Conservation (phyloP, 2,797 vertebrate species). For the Pangasius mekongensis region DNA sequence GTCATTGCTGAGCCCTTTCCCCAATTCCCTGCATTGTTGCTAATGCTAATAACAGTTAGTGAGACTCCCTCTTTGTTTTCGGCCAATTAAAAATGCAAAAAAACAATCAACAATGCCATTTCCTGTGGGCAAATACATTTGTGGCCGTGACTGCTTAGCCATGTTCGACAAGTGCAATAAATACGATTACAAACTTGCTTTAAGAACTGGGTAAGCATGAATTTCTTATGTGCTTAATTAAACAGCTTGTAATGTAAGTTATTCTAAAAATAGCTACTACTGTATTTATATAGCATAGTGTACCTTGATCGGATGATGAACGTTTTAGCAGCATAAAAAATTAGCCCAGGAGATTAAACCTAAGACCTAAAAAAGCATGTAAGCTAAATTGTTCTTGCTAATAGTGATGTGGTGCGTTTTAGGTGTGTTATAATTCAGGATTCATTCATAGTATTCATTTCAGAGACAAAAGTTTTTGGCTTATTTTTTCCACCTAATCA, state of each 20-base stretch:
- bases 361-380: slow-evolving; percentile 33
- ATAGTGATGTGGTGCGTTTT: not conserved
- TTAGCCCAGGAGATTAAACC: slow-evolving; percentile 29
- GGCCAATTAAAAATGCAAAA: slow-evolving; percentile 6
- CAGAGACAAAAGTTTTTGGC: slow-evolving; percentile 10
- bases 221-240: not conserved
- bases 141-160: not conserved
- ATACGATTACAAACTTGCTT: not conserved
- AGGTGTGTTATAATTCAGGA: not conserved
- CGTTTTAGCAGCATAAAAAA: slow-evolving; percentile 20
- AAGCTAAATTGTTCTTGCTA: slow-evolving; percentile 28
- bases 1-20: not conserved
- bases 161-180: not conserved
- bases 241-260: not conserved
- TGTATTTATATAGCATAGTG: too few species aligned
- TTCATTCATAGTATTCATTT: slow-evolving; percentile 14
- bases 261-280: not conserved
- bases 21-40: not conserved
- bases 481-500: not conserved
- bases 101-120: not conserved
- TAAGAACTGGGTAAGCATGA: not conserved
- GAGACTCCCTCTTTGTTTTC: not conserved
- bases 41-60: slow-evolving; percentile 14
- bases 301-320: not conserved
- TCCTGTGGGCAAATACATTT: not conserved